These are phyloP conservation scores for Xenus cinereus DNA, from an alignment of 2,113 vertebrate genomes.

Conservation along the genomic window DNA sequence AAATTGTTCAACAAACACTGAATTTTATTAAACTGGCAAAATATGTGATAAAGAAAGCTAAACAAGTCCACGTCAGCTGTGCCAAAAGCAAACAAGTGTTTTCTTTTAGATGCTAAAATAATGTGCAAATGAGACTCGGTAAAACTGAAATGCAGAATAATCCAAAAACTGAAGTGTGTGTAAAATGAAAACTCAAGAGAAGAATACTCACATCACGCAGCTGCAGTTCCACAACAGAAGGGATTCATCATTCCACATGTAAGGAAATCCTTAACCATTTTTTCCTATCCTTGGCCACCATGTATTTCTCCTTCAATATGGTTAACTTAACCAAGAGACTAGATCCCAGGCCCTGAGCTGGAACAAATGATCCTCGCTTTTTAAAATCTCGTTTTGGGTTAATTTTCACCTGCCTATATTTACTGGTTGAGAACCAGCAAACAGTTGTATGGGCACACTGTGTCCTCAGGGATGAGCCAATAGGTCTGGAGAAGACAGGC, in stretches of 20 bases:
- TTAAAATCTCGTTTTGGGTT: neutral
- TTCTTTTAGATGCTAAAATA: constrained; percentile 37
- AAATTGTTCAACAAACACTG: constrained; percentile 46
- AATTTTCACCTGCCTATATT: neutral
- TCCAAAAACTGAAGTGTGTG: neutral
- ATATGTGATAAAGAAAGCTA: constrained; percentile 36
- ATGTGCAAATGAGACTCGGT: neutral
- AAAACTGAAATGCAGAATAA: constrained; percentile 9
- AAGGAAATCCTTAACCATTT: neutral
- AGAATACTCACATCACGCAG: neutral
- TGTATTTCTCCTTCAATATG: neutral
- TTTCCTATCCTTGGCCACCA: neutral
- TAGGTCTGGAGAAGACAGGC: neutral
- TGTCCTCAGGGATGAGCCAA: no score
- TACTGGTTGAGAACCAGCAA: neutral
- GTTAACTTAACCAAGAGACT: neutral
- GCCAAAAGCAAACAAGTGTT: constrained; percentile 53
- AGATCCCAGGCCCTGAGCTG: neutral
- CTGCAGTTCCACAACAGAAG: constrained; percentile 1
- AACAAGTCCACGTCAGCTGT: neutral
- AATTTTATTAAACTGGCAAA: constrained; percentile 62
- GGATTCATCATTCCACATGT: neutral
- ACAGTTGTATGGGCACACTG: neutral
- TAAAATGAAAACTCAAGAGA: constrained; percentile 23
- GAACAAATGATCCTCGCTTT: neutral